Percentiles rank a stretch among this genome's conserved stretches.
phyloP scores from a whole-genome alignment of 2,797 vertebrate genomes.

The Eurystomus glaucurus region DNA sequence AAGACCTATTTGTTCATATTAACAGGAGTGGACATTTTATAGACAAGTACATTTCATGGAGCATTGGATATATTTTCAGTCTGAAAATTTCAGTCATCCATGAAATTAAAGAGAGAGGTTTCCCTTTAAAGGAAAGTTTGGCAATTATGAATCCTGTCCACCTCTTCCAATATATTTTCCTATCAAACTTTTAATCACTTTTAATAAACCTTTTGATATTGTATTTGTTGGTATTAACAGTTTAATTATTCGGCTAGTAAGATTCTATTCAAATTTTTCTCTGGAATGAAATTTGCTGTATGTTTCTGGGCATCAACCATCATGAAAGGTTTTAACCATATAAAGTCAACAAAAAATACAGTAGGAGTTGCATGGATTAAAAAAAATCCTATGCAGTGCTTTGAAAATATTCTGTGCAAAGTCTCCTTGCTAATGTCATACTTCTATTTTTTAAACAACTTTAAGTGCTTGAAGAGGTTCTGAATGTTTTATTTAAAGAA shows the following conservation, averaged over 20 bases:
- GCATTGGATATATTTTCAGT: slow-evolving; percentile 69
- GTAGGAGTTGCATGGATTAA: not conserved
- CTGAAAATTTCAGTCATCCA: slow-evolving; percentile 72
- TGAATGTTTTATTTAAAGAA: slow-evolving; percentile 38
- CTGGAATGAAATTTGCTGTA: not conserved
- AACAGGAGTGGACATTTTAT: slow-evolving; percentile 72
- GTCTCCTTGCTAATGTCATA: not conserved
- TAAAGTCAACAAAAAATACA: not conserved
- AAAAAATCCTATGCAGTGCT: not conserved
- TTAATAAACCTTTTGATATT: not conserved
- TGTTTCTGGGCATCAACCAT: not conserved
- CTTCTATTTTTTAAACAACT: slow-evolving; percentile 1
- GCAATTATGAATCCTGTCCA: slow-evolving; percentile 31
- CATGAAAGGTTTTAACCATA: not conserved
- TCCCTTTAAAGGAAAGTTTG: slow-evolving; percentile 42
- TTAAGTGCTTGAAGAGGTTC: not conserved
- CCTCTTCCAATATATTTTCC: not conserved
- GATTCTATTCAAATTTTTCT: not conserved
- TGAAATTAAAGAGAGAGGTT: slow-evolving; percentile 76
- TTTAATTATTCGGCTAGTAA: not conserved
- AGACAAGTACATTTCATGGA: slow-evolving; percentile 80
- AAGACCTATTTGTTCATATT: slow-evolving; percentile 69
- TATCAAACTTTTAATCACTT: not conserved
- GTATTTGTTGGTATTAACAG: not conserved
- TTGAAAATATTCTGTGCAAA: not conserved